Base-by-base conservation (phyloP, 1,140 invertebrate species). In the Camponotus vicinus region DNA sequence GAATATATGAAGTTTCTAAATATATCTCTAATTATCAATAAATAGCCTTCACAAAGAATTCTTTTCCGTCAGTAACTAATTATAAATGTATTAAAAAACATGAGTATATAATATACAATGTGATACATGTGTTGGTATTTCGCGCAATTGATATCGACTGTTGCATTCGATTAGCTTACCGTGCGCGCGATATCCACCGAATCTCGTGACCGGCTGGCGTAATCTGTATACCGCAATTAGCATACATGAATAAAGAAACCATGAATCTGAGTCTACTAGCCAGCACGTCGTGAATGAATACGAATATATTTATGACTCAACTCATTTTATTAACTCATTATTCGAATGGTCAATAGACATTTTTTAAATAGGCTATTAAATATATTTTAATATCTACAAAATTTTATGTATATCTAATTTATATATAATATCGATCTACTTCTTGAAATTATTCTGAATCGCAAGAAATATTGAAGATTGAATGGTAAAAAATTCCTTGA, bases 221-320 rank as follows among this genome's bases (percentile, higher is more conserved):
- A 89, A 89, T 89, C 85, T 80, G 34, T 64, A 70, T 11, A 49
- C 77, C 70, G 77, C 88, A 86, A 89, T 89, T 89, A 89, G 84
- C 88, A 89, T 89, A 89, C 85, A 89, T 89, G 88, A 89, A 89
- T 89, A 89, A 89, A 89, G 88, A 89, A 89, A 89, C 66, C 66
- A 86, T 84, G 88, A 89, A 89, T 89, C 76, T 85, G 75, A 89
- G 88, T 67, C 78, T 71, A 70, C 37, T 67, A 61, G 49, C 71
- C 32, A 64, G 76, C 78, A 40, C 32, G 59, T 66, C 57, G 67
- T 83, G 84, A 86, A 89, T 89, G 88, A 87, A 83, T 83, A 86
- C 71, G 67, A 27, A 27, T 27, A 27, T 78, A 76, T 89, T 89
- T 84, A 82, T 82, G 64, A 75, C 52, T 75, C 27, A 37, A 55